Conservation (phyloP, 2,797 vertebrate genomes). For the Telmatherina bonti region DNA sequence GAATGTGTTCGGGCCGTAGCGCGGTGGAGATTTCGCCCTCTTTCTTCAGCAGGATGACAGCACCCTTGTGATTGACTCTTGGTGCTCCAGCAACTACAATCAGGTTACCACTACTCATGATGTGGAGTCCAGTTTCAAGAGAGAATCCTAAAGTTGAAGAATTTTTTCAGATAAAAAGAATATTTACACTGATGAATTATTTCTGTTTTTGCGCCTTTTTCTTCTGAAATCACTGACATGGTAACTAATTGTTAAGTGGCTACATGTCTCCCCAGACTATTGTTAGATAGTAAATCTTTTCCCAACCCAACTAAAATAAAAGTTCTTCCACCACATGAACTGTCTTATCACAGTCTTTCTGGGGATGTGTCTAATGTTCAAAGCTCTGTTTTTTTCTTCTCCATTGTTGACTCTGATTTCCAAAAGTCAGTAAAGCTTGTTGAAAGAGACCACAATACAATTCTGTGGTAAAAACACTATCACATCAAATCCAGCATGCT, state of each 20-base stretch:
- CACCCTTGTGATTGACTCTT: slow-evolving; percentile 93
- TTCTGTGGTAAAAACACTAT: too few species aligned
- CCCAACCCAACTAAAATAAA: too few species aligned
- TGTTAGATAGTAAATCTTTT: too few species aligned
- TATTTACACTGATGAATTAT: background rate
- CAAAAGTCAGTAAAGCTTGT: too few species aligned
- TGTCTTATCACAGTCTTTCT: too few species aligned
- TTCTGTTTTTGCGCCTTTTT: background rate
- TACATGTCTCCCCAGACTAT: too few species aligned
- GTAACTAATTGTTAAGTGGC: background rate
- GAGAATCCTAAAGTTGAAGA: slow-evolving; percentile 88
- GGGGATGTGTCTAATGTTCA: too few species aligned
- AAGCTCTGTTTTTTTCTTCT: too few species aligned
- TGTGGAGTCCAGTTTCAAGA: slow-evolving; percentile 91
- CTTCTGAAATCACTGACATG: background rate
- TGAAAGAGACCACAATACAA: too few species aligned
- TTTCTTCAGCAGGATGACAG: slow-evolving; percentile 90
- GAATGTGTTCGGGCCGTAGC: slow-evolving; percentile 83
- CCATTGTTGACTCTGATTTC: too few species aligned
- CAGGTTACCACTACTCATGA: slow-evolving; percentile 84
- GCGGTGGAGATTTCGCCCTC: slow-evolving; percentile 70
- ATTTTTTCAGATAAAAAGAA: background rate
- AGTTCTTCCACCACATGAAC: too few species aligned
- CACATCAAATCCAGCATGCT: too few species aligned
- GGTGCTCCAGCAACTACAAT: slow-evolving; percentile 97